phyloP scores from a whole-genome alignment of 2,888 invertebrate species.

The Nebria salina region DNA sequence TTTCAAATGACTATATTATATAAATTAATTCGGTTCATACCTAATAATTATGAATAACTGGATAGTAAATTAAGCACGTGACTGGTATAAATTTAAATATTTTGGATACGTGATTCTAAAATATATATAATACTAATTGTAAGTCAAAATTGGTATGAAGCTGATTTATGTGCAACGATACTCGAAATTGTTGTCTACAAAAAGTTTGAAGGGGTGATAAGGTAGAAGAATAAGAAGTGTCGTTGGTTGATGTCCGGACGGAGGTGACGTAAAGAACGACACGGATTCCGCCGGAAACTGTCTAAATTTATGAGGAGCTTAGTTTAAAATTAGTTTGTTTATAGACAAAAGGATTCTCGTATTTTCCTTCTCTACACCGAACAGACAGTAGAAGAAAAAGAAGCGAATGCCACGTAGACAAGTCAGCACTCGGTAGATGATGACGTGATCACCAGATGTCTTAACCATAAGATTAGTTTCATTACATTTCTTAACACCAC shows the following conservation, averaged over 20 bases:
- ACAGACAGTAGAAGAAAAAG: neutral
- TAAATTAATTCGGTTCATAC: neutral
- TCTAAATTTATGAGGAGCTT: constrained; percentile 46
- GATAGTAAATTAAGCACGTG: neutral
- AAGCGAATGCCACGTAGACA: neutral
- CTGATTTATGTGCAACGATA: neutral
- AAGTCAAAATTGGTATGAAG: neutral
- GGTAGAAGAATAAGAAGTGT: neutral
- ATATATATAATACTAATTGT: neutral
- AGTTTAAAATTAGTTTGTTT: constrained; percentile 46
- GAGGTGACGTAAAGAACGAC: constrained; percentile 32
- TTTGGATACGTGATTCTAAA: neutral
- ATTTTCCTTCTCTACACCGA: neutral
- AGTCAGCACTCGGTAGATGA: neutral
- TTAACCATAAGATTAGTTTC: neutral
- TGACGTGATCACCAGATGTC: neutral
- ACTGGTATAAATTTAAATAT: neutral
- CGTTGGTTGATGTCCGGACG: constrained; percentile 4
- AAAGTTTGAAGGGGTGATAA: neutral
- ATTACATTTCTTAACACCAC: neutral
- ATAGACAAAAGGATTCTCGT: constrained; percentile 39
- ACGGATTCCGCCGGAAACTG: constrained; percentile 37
- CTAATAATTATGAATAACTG: neutral
- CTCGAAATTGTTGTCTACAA: neutral
- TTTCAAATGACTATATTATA: neutral